Conservation (phyloP, 92 coral and sea anemone genomes). For the Bergia sp. region DNA sequence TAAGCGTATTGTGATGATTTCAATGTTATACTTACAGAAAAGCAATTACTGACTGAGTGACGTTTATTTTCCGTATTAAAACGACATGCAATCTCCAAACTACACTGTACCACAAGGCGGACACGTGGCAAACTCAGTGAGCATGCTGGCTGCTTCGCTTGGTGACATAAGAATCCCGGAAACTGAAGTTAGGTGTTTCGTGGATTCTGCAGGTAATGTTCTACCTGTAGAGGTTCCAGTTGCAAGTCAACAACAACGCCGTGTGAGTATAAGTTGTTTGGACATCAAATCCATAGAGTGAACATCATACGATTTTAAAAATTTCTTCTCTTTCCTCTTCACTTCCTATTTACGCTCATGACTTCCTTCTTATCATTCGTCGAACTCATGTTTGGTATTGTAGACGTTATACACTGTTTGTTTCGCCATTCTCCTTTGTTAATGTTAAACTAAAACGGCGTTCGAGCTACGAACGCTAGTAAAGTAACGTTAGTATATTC, state of each 20-base stretch:
- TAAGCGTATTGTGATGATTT: not conserved
- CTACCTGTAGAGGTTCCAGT: slow-evolving; percentile 29
- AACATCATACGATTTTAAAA: not conserved
- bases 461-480: not conserved
- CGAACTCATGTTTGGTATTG: too few relatives aligned
- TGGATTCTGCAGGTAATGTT: slow-evolving; percentile 26
- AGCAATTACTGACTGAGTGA: not conserved
- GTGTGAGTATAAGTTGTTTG: slow-evolving; percentile 15
- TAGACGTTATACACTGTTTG: not conserved
- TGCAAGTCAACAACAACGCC: not conserved
- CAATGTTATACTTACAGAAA: not conserved
- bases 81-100: not conserved
- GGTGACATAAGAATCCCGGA: not conserved
- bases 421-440: not conserved
- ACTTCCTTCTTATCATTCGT: not conserved
- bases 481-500: not conserved
- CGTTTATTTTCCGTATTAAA: not conserved
- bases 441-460: not conserved
- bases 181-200: slow-evolving; percentile 35
- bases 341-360: too few relatives aligned
- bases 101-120: not conserved
- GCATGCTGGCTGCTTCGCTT: not conserved
- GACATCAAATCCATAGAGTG: not conserved
- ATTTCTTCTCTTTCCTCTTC: too few relatives aligned
- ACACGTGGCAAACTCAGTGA: not conserved